A percentile compares a stretch with the other conserved stretches of the same genome.
These are phyloP conservation scores for Hyposoter dolosus DNA, from an alignment of 2,888 invertebrate species.

Conservation along the genomic window DNA sequence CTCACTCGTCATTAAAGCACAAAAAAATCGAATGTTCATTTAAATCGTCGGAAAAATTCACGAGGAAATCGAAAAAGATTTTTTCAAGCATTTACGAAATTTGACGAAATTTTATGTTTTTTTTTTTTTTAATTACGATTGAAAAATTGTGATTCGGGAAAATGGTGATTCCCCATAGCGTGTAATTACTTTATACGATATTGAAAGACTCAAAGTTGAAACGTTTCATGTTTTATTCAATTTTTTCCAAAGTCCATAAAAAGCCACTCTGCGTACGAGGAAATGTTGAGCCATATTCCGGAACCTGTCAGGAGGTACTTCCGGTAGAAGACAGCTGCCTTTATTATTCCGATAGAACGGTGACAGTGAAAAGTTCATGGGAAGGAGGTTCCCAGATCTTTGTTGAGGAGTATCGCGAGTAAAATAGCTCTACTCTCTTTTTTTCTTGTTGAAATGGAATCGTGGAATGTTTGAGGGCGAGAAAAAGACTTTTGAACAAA, in stretches of 20 bases:
- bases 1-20: not conserved
- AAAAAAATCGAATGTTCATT: not conserved
- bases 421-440: not conserved
- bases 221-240: not conserved
- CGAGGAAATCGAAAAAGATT: not conserved
- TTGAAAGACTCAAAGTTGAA: not conserved
- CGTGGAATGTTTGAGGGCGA: not conserved
- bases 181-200: not conserved
- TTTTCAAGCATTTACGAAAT: not conserved
- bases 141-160: not conserved
- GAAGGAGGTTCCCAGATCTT: not conserved
- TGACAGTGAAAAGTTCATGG: not conserved
- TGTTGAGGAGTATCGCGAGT: not conserved
- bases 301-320: not conserved
- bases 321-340: not conserved
- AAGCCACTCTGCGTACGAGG: not conserved
- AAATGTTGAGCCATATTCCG: not conserved
- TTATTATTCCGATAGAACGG: too few species aligned
- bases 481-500: not conserved
- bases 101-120: not conserved
- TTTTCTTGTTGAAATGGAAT: not conserved
- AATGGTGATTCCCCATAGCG: not conserved
- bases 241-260: not conserved
- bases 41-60: not conserved
- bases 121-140: not conserved